phyloP scores from a whole-genome alignment of 2,888 invertebrate genomes.

The Deilephila elpenor region DNA sequence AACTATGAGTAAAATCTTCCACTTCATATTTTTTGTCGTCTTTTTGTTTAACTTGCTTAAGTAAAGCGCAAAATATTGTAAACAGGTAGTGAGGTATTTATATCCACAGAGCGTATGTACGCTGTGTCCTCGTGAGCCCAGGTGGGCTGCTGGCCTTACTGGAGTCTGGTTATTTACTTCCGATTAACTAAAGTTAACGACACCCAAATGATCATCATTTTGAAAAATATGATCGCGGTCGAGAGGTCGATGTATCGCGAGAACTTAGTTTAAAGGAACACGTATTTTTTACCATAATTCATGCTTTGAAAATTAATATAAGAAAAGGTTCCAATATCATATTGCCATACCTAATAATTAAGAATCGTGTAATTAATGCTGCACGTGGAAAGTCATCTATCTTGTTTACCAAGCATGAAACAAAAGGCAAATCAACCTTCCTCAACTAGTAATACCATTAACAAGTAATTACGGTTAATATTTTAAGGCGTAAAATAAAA shows the following conservation, averaged over 20 bases:
- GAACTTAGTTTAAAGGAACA: neutral
- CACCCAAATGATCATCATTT: neutral
- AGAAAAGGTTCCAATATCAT: too few relatives aligned
- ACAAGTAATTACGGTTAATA: neutral
- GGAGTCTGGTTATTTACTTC: conserved; percentile 20
- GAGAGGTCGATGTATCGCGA: neutral
- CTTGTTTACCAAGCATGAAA: neutral
- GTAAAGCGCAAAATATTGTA: neutral
- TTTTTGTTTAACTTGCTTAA: neutral
- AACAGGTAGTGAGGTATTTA: neutral
- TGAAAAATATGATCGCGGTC: neutral
- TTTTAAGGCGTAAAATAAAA: neutral
- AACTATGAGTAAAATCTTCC: neutral
- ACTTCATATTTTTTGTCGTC: neutral
- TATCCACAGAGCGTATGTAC: neutral
- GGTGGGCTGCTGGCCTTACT: conserved; percentile 10
- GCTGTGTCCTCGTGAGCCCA: conserved; percentile 12
- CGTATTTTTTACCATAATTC: too few relatives aligned
- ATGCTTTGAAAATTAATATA: too few relatives aligned
- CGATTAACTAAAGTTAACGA: neutral
- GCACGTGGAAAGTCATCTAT: neutral
- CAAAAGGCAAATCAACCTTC: neutral
- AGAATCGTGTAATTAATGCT: neutral
- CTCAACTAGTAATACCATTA: neutral
- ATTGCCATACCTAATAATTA: too few relatives aligned